Base-by-base conservation (phyloP, 2,113 vertebrate genomes). In the Progne subis region DNA sequence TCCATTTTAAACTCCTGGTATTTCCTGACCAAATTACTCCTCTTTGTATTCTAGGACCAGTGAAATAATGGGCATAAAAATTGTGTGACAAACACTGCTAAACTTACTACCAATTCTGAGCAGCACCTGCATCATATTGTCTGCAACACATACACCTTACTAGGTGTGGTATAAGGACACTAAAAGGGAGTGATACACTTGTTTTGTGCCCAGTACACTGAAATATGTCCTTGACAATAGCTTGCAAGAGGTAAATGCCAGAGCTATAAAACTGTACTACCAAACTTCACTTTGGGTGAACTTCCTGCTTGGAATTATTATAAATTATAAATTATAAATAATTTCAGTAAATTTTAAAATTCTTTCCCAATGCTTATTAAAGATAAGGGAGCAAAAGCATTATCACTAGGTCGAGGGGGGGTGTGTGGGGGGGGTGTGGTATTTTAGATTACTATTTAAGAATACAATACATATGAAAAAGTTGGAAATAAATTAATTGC, bases 61-160 rank as follows among this genome's bases (percentile, higher is more conserved):
- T 43, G 55, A 82, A 77, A 69, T 15, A 39, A 16, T 15, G 4
- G 10, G 4, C 12, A 25, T 5, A 37, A 25, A 61, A 2, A 0
- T 9, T 37, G 37, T 12, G 13, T n/a, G n/a, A 44, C 18, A 75
- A 67, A 57, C 7, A 11, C 16, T 20, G 3, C 4, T 41, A 17
- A 29, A 26, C 32, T 11, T 26, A 67, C 12, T 5, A 39, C 1
- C 2, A 19, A 6, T 44, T n/a, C n/a, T 44, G 21, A 68, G 17
- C 6, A 81, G 14, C 18, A 59, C 1, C 1, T 26, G 11, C 25
- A 7, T 26, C 70, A 8, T 3, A 17, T 17, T 61, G 15, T 23
- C 15, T 43, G 11, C 1, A 4, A 32, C 10, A 2, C 20, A 2
- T 11, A 21, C 0, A 0, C 12, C 20, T 52, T 34, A 43, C 13